Percentiles rank a stretch among this genome's conserved stretches.
Evolutionary conservation across 2,888 invertebrate genomes (phyloP).

Genomic region (Lasioglossum malachurum): DNA sequence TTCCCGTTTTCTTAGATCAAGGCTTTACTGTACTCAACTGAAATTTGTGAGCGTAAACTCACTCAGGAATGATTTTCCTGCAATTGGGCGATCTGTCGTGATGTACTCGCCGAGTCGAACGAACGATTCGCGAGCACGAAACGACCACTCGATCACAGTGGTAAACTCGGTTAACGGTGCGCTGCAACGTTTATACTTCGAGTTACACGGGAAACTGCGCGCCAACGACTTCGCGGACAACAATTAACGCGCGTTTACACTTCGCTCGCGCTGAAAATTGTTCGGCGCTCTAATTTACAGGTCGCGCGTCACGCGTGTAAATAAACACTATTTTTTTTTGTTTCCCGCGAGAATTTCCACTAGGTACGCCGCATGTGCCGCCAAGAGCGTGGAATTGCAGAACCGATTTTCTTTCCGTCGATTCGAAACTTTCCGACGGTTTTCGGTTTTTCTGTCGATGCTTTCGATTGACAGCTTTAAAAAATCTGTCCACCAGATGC

Average conservation of each 20-base stretch:
- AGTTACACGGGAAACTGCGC: not conserved
- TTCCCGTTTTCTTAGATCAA: no score
- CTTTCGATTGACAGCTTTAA: no score
- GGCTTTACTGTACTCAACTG: no score
- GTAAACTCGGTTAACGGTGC: conserved; percentile 13
- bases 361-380: not conserved
- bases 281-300: not conserved
- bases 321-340: not conserved
- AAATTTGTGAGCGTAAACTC: no score
- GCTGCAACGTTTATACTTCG: conserved; percentile 11
- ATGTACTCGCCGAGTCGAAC: not conserved
- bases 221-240: conserved; percentile 9
- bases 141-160: not conserved
- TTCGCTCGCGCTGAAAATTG: not conserved
- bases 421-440: not conserved
- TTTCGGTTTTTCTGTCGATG: not conserved
- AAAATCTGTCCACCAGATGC: no score
- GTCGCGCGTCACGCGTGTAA: not conserved
- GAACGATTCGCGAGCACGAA: not conserved
- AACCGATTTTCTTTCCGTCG: not conserved
- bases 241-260: conserved; percentile 8
- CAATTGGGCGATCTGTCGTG: not conserved
- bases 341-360: not conserved
- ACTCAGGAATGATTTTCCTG: not conserved
- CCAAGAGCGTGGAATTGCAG: not conserved